phyloP scores from a whole-genome alignment of 2,113 vertebrate species.

The Tachuris rubrigastra region DNA sequence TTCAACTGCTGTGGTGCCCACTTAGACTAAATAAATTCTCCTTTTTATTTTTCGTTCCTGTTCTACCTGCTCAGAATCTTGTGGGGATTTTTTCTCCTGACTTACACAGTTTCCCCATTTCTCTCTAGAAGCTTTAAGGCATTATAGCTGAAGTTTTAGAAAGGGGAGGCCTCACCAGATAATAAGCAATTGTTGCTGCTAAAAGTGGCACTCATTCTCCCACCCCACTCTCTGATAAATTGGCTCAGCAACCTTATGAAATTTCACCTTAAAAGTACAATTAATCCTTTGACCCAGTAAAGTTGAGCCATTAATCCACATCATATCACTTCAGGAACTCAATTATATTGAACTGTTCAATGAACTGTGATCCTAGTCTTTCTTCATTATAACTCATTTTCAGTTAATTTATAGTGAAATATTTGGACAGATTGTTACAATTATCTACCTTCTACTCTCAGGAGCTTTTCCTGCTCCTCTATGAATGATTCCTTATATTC shows the following conservation, averaged over 20 bases:
- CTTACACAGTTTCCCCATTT: background rate
- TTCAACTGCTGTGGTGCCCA: background rate
- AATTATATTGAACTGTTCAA: background rate
- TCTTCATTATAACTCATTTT: background rate
- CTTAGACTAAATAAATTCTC: background rate
- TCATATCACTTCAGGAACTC: background rate
- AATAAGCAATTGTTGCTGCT: background rate
- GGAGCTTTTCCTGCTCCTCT: background rate
- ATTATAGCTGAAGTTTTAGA: background rate
- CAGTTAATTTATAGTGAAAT: conserved; percentile 16
- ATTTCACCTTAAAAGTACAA: conserved; percentile 13
- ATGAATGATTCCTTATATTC: background rate
- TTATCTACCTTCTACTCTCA: background rate
- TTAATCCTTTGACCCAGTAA: background rate
- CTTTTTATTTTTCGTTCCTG: background rate
- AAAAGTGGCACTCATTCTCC: background rate
- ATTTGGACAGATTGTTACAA: conserved; percentile 44
- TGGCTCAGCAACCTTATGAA: background rate
- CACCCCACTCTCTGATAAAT: background rate
- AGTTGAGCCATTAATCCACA: conserved; percentile 1
- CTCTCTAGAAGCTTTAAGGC: background rate
- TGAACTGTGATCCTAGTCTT: background rate
- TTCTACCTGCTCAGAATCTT: background rate
- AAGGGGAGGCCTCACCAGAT: background rate
- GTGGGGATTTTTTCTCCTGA: background rate